Evolutionary conservation across 2,113 vertebrate genomes (phyloP).

Genomic region (Holacanthus passer): DNA sequence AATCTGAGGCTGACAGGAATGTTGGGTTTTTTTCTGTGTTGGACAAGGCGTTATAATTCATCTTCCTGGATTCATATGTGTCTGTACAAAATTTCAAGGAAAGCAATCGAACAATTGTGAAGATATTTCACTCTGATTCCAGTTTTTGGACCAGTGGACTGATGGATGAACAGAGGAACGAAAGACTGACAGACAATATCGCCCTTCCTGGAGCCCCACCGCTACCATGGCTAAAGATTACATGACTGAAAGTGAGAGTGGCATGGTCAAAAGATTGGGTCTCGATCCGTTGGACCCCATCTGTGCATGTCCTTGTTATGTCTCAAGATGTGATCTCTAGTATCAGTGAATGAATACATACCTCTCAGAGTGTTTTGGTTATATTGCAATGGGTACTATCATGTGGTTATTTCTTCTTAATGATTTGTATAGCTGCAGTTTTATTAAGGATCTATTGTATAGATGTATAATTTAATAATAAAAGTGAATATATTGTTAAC

Average conservation of each 20-base stretch:
- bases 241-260: neutral
- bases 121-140: neutral
- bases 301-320: slow-evolving; percentile 72
- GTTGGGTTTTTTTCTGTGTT: neutral
- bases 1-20: neutral
- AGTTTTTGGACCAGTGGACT: slow-evolving; percentile 1
- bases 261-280: slow-evolving; percentile 11
- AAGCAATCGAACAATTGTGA: neutral
- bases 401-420: slow-evolving; percentile 71
- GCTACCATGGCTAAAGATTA: neutral
- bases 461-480: slow-evolving; percentile 84
- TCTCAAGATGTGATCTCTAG: slow-evolving; percentile 57
- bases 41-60: neutral
- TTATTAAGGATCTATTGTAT: slow-evolving; percentile 82
- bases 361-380: slow-evolving; percentile 71
- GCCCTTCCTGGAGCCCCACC: neutral
- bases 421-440: slow-evolving; percentile 83
- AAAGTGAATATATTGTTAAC: slow-evolving; percentile 77
- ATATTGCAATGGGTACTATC: slow-evolving; percentile 63
- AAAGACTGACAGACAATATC: neutral
- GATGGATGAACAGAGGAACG: slow-evolving; percentile 14
- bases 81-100: slow-evolving; percentile 5
- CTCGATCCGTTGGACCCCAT: slow-evolving; percentile 16
- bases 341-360: slow-evolving; percentile 70
- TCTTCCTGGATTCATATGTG: slow-evolving; percentile 7